Evolutionary conservation across 2,888 invertebrate species (phyloP).

Genomic region (Epirrhoe alternata): DNA sequence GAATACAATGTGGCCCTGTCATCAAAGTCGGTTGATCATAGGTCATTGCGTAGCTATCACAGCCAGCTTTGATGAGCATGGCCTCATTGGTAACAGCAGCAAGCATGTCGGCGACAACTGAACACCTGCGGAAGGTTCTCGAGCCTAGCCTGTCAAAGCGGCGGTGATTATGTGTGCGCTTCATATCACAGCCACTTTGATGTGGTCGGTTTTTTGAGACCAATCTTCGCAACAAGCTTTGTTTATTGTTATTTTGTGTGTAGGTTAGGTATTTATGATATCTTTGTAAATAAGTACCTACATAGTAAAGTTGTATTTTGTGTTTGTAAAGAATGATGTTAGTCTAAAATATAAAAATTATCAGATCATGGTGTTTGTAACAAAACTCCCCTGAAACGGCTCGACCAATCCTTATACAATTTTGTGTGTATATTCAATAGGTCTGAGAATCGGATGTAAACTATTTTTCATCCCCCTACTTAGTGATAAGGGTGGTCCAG

Average conservation of each 20-base stretch:
- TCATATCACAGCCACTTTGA: conserved; percentile 99
- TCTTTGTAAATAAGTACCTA: not conserved
- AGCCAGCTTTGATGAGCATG: conserved; percentile 98
- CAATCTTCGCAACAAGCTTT: conserved; percentile 5
- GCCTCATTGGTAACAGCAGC: conserved; percentile 76
- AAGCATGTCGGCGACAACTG: not conserved
- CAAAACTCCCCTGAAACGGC: too few species aligned
- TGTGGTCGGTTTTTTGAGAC: conserved; percentile 89
- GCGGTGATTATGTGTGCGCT: conserved; percentile 90
- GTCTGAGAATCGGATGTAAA: too few species aligned
- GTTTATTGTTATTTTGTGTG: not conserved
- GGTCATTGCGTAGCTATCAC: conserved; percentile 91
- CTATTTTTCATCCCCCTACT: too few species aligned
- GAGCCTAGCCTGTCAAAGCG: conserved; percentile 93
- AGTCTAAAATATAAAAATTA: too few species aligned
- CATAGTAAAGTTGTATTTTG: not conserved
- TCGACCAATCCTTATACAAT: too few species aligned
- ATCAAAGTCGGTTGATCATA: conserved; percentile 94
- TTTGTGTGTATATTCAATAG: too few species aligned
- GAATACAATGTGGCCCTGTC: conserved; percentile 84
- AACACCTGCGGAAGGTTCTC: conserved; percentile 59
- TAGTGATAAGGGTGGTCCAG: too few species aligned
- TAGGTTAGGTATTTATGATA: not conserved
- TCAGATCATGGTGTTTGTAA: too few species aligned
- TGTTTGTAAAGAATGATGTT: not conserved